Evolutionary conservation across 2,888 invertebrate genomes (phyloP).

Genomic region (Rhogogaster chlorosoma): DNA sequence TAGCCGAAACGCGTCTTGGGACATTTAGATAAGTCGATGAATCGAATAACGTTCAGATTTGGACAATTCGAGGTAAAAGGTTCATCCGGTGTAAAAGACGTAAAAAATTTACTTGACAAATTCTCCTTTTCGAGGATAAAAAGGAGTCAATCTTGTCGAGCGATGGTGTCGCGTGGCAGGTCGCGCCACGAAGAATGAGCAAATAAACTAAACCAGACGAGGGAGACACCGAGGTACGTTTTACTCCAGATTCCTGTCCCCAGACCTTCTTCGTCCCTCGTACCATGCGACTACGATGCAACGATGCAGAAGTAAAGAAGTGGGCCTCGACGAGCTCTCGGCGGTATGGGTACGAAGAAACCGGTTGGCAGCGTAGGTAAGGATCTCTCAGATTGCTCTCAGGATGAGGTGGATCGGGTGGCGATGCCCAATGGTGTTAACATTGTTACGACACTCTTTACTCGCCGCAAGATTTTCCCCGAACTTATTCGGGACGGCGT

Average conservation of each 20-base stretch:
- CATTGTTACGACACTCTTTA: conserved; percentile 31
- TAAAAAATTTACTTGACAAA: background rate
- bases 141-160: background rate
- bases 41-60: background rate
- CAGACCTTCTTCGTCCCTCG: background rate
- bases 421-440: conserved; percentile 48
- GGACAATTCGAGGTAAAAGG: background rate
- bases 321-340: background rate
- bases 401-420: conserved; percentile 22
- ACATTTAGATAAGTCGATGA: background rate
- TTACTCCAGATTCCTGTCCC: conserved; percentile 20
- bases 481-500: background rate
- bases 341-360: background rate
- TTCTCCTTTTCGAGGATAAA: background rate
- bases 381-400: conserved; percentile 42
- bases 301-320: conserved; percentile 14
- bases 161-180: conserved; percentile 29
- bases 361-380: conserved; percentile 42
- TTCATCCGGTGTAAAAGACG: background rate
- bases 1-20: background rate
- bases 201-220: background rate
- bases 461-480: background rate
- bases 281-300: background rate
- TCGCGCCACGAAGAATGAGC: background rate
- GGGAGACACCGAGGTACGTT: conserved; percentile 8